Evolutionary conservation across 2,888 invertebrate genomes (phyloP), one percentile per base, ranked within the genome.

Genomic region (Rhimphoctona megacephalus): DNA sequence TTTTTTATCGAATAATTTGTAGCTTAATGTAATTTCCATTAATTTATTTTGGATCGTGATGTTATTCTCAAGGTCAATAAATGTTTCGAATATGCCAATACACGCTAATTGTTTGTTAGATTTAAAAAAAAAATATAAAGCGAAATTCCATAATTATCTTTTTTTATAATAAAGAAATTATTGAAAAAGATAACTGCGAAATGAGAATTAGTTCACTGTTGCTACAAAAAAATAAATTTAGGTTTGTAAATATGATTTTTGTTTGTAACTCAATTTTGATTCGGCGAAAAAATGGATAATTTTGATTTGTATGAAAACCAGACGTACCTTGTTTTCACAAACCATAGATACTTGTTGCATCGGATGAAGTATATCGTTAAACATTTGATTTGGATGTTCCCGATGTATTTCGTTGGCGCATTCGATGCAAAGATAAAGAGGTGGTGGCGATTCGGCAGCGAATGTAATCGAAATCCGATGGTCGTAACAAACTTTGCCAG

Each of bases 261-360:
- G 5, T 36, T 36, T 8, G n/a, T n/a, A 9, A 66, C 19, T n/a
- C 9, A 66, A 25, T n/a, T 61, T 8, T 25, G 14, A 25, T 14
- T 25, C 22, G 0, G n/a, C n/a, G 19, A n/a, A 54, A 22, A 11
- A 43, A 43, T 33, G 11, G 1, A n/a, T 19, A 54, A 54, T 19
- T 54, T 14, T 61, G 14, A 25, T 30, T 61, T 30, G 19, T 3
- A 36, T 4, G 36, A 8, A 1, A 66, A 19, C 17, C 36, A 7
- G 22, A 30, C 43, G 83, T 89, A 97, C 97, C 96, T 99, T 99
- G 94, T 99, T 99, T 95, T 99, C 99, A 94, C 99, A 99, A 80
- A 98, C 97, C 96, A 98, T 97, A 0, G 99, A 98, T 11, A 98
- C 98, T 95, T 98, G 98, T 92, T 98, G 98, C 96, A 99, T 98